phyloP scores from a whole-genome alignment of 2,113 vertebrate genomes.

The Typhlomys cinereus region DNA sequence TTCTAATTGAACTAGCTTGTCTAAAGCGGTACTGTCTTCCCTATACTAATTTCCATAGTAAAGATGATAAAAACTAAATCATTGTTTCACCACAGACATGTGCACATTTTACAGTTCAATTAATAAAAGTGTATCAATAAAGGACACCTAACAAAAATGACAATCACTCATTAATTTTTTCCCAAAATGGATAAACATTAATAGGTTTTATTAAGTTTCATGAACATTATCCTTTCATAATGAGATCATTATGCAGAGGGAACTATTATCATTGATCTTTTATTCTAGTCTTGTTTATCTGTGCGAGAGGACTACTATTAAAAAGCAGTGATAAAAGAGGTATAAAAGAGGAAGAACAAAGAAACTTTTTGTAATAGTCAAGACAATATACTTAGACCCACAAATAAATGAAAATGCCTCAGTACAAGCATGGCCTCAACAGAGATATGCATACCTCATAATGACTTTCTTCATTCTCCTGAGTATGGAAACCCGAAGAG shows the following conservation, averaged over 20 bases:
- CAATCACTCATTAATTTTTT: background rate
- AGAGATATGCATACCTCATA: constrained; percentile 80
- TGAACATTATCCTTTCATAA: background rate
- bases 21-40: background rate
- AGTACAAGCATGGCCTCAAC: constrained; percentile 74
- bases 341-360: background rate
- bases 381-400: background rate
- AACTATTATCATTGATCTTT: background rate
- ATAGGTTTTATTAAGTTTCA: background rate
- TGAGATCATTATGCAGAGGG: background rate
- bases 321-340: background rate
- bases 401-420: constrained; percentile 71
- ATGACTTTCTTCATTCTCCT: constrained; percentile 81
- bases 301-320: too few relatives aligned
- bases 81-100: background rate
- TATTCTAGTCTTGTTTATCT: constrained; percentile 1
- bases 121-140: background rate
- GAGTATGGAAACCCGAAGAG: constrained; percentile 82
- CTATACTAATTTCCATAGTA: background rate
- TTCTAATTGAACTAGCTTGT: background rate
- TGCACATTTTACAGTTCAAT: background rate
- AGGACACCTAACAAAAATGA: background rate
- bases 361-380: constrained; percentile 63
- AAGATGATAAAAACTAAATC: background rate
- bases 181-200: background rate